Base-by-base conservation (phyloP, 2,888 invertebrate species). In the Neoascia interrupta region DNA sequence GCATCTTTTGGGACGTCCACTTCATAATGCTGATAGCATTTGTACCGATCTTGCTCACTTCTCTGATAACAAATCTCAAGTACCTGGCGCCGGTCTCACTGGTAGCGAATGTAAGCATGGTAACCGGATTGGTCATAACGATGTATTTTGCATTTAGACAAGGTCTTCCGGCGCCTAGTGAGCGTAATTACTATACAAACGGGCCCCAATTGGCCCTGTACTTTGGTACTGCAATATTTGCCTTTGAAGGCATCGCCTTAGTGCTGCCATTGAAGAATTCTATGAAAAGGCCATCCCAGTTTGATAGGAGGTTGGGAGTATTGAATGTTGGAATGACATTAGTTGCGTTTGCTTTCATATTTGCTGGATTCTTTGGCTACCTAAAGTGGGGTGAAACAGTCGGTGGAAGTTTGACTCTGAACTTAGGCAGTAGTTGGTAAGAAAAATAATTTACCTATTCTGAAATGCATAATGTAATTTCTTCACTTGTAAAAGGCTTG, bases 171-270 rank as follows among this genome's bases (percentile, higher is more conserved):
- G 41, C 61, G 13, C 87, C 93, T 0, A 84, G 89, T 0, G 90
- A 91, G 34, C 91, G 94, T 73, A 87, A 87, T 0, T 92, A 92
- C 81, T 88, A 94, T 10, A 93, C 93, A 0, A 88, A 91, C 4
- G 91, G 92, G 89, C 82, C 88, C 11, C 69, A 91, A 90, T 72
- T 89, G 95, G 98, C 99, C 0, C 89, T 99, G 10, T 99, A 95
- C 87, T 97, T 99, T 86, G 98, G 98, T 43, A 98, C 98, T 0
- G 97, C 96, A 18, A 93, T 99, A 64, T 99, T 96, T 88, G 96
- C 98, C 2, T 99, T 98, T 85, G 99, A 99, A 90, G 99, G 98
- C 79, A 98, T 99, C 82, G 95, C 95, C 58, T 88, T 96, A 91
- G 96, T 98, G n/a, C 89, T 99, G 74, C 98, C 98, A 0, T 88